Percentiles rank a stretch among this genome's conserved stretches.
Evolutionary conservation across 2,797 vertebrate species (phyloP).

Genomic region (Urocyon cinereoargenteus): DNA sequence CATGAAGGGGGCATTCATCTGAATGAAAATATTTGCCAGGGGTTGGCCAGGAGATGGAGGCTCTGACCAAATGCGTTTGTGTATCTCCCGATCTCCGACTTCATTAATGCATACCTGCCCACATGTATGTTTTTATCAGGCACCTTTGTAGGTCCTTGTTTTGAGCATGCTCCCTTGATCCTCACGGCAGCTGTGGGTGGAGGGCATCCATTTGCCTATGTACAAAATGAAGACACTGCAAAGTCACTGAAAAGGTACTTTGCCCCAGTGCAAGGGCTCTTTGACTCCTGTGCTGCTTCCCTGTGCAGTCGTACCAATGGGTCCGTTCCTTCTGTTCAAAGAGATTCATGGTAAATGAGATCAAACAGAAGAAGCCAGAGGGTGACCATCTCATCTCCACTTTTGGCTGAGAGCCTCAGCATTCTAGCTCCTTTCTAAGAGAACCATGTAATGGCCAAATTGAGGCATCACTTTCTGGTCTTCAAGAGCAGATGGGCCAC

Average conservation of each 20-base stretch:
- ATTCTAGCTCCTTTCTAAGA: background rate
- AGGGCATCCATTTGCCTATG: background rate
- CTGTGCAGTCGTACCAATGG: accelerated
- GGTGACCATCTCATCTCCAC: background rate
- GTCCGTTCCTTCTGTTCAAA: background rate
- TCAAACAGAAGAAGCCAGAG: background rate
- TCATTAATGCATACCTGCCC: background rate
- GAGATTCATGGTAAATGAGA: background rate
- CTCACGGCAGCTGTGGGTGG: background rate
- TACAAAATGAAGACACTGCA: background rate
- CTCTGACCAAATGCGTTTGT: background rate
- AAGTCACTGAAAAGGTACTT: background rate
- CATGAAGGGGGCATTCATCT: slow-evolving; percentile 29
- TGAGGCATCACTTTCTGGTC: background rate
- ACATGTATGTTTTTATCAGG: background rate
- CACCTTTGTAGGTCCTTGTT: background rate
- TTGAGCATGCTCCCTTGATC: background rate
- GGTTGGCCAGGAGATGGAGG: background rate
- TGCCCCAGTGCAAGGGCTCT: background rate
- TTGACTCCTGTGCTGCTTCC: accelerated
- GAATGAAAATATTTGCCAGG: slow-evolving; percentile 52
- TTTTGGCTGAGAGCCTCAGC: background rate
- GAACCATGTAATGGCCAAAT: background rate
- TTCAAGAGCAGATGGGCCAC: background rate
- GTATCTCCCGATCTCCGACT: background rate